These are phyloP conservation scores for Tetragonula clypearis DNA, from an alignment of 1,140 invertebrate species.

Conservation along the genomic window DNA sequence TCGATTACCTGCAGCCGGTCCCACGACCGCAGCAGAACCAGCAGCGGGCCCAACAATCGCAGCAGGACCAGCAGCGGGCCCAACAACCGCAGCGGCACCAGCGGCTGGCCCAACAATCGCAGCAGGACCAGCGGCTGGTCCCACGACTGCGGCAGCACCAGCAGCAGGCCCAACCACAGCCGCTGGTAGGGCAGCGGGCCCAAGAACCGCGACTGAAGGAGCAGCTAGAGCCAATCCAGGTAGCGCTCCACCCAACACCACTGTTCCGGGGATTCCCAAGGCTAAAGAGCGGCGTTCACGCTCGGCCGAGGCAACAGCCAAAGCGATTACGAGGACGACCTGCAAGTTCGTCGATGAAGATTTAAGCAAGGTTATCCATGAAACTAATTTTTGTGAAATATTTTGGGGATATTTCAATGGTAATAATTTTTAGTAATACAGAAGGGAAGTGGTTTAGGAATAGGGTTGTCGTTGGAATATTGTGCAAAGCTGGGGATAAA, in stretches of 20 bases:
- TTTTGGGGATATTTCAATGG: too few species aligned
- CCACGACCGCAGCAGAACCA: conserved; percentile 50
- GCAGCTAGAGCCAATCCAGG: conserved; percentile 35
- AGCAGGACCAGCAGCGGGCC: conserved; percentile 37
- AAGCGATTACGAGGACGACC: conserved; percentile 47
- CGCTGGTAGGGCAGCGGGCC: conserved; percentile 36
- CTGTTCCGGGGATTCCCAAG: conserved; percentile 52
- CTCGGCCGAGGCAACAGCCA: conserved; percentile 50
- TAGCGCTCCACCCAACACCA: conserved; percentile 45
- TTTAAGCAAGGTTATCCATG: background rate
- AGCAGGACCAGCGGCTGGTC: conserved; percentile 44
- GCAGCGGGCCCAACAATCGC: conserved; percentile 61
- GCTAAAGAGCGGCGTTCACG: conserved; percentile 65
- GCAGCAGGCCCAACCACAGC: conserved; percentile 61
- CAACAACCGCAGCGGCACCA: conserved; percentile 47
- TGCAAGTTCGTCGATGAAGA: background rate
- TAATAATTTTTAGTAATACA: too few species aligned
- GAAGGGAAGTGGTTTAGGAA: too few species aligned
- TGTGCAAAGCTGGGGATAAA: too few species aligned
- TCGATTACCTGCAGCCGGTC: conserved; percentile 47
- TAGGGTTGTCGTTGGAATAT: too few species aligned
- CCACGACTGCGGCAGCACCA: conserved; percentile 43
- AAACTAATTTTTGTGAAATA: too few species aligned
- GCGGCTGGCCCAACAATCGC: conserved; percentile 58
- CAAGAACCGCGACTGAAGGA: conserved; percentile 46